These are phyloP conservation scores for Formicarius rufipectus DNA, from an alignment of 2,113 vertebrate species.

Conservation along the genomic window DNA sequence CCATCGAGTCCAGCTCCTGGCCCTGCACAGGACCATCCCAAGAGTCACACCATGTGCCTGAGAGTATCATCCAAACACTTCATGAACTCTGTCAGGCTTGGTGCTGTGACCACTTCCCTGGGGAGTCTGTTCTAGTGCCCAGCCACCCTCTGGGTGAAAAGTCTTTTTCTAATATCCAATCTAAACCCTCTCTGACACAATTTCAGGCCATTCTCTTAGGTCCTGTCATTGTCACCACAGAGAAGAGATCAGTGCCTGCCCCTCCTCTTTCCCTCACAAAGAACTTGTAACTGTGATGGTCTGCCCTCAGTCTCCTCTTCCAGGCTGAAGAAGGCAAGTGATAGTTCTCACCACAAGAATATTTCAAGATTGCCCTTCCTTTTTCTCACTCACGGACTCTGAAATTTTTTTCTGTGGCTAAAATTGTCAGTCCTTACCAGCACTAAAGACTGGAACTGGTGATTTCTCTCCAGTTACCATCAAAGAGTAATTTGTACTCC, in stretches of 20 bases:
- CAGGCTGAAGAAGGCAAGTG: background rate
- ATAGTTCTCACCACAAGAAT: background rate
- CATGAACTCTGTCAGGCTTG: background rate
- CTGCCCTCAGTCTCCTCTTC: background rate
- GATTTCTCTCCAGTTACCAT: background rate
- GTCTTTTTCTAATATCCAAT: background rate
- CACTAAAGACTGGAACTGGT: background rate
- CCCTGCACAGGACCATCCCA: background rate
- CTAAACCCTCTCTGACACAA: background rate
- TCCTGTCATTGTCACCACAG: background rate
- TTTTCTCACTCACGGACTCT: background rate
- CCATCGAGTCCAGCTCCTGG: background rate
- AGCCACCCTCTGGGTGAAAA: background rate
- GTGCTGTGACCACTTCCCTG: background rate
- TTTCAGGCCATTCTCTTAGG: background rate
- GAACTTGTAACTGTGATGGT: background rate
- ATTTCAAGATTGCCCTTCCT: background rate
- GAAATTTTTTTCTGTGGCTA: background rate
- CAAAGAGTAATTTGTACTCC: background rate
- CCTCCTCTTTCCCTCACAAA: background rate
- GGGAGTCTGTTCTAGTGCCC: background rate
- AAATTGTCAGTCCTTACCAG: background rate
- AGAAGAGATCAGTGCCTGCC: background rate
- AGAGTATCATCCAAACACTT: background rate
- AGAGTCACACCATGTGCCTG: background rate